phyloP scores from a whole-genome alignment of 2,113 vertebrate genomes.

The Macaca mulatta region DNA sequence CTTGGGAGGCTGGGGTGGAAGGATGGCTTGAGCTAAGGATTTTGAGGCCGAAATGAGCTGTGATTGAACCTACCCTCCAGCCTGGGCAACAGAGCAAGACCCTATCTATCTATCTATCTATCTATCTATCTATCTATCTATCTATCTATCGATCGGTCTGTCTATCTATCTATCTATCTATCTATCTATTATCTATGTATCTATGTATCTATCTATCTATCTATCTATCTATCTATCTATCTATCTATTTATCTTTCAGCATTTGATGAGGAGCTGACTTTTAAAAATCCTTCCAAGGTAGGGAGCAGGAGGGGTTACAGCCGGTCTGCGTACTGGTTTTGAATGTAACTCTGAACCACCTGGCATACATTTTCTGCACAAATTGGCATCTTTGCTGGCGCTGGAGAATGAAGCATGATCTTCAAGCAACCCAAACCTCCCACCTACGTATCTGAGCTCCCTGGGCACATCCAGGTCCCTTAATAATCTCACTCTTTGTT shows the following conservation, averaged over 20 bases:
- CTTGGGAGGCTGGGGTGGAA: too few species aligned
- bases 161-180: too few species aligned
- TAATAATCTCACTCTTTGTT: not conserved
- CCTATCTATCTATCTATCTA: too few species aligned
- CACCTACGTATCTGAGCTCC: not conserved
- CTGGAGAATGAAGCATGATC: not conserved
- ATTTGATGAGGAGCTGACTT: not conserved
- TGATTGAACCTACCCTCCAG: too few species aligned
- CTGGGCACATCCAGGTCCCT: not conserved
- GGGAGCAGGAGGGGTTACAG: not conserved
- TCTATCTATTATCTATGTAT: too few species aligned
- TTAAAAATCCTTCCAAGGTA: not conserved
- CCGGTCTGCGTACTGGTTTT: not conserved
- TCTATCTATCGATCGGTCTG: too few species aligned
- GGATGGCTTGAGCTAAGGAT: too few species aligned
- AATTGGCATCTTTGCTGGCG: not conserved
- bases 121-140: too few species aligned
- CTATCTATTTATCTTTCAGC: not conserved
- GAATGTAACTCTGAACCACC: not conserved
- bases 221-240: too few species aligned
- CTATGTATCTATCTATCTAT: too few species aligned
- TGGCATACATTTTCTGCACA: not conserved
- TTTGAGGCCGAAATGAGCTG: too few species aligned
- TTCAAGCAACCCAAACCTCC: not conserved
- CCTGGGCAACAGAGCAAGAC: too few species aligned